phyloP scores from a whole-genome alignment of 1,140 invertebrate genomes.

The Lerema accius region DNA sequence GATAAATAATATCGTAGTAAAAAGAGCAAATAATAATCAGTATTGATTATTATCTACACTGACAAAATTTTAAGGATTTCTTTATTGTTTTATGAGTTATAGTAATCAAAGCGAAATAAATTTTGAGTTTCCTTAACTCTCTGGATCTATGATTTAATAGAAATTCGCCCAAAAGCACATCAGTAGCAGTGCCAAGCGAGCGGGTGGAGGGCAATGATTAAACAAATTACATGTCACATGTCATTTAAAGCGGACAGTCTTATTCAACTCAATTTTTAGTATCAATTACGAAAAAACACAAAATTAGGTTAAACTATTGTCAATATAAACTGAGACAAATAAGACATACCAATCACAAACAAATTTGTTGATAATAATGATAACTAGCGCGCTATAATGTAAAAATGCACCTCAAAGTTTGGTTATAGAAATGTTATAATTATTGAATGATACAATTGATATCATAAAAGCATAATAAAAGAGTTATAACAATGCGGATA shows the following conservation, averaged over 20 bases:
- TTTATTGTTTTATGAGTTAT: too few relatives aligned
- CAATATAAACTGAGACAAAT: constrained; percentile 11
- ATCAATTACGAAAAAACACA: background rate
- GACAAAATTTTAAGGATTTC: too few relatives aligned
- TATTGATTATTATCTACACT: too few relatives aligned
- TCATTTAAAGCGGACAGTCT: constrained; percentile 4
- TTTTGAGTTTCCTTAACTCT: too few relatives aligned
- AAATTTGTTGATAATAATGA: constrained; percentile 12
- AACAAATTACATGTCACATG: constrained; percentile 6
- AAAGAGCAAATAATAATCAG: too few relatives aligned
- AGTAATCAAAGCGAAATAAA: too few relatives aligned
- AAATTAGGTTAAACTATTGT: background rate
- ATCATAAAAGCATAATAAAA: constrained; percentile 15
- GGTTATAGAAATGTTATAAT: too few relatives aligned
- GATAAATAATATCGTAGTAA: too few relatives aligned
- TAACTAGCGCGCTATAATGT: background rate
- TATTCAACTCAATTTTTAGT: constrained; percentile 12
- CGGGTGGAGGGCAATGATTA: constrained; percentile 6
- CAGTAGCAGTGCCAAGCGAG: constrained; percentile 26
- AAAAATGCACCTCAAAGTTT: constrained; percentile 6
- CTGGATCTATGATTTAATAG: constrained; percentile 19
- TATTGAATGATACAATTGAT: constrained; percentile 23
- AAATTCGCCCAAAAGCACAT: constrained; percentile 19
- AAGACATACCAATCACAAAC: background rate
- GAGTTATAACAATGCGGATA: too few relatives aligned